Conservation (phyloP, 2,888 invertebrate species). For the Laspeyria flexula region DNA sequence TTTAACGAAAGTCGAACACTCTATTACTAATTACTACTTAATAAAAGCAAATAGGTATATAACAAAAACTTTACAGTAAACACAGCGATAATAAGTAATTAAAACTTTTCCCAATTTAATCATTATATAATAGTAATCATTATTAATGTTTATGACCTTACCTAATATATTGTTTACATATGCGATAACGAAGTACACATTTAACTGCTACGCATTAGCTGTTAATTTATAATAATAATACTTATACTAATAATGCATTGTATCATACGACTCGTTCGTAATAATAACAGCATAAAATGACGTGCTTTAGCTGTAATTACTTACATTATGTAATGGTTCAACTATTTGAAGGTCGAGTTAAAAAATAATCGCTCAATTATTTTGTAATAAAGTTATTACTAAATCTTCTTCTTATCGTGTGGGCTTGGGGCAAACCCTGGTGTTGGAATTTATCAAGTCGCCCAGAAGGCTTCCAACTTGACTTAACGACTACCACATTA, state of each 20-base stretch:
- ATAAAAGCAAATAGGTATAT: no score
- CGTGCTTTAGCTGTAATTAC: background rate
- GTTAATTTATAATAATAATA: conserved; percentile 15
- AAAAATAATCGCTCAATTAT: background rate
- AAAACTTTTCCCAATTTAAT: background rate
- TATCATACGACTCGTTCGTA: conserved; percentile 15
- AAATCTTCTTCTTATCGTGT: no score
- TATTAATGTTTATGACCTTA: no score
- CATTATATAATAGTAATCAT: background rate
- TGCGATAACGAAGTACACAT: conserved; percentile 15
- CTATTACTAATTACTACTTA: no score
- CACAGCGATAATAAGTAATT: no score
- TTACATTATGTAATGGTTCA: conserved; percentile 2
- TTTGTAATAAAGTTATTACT: background rate
- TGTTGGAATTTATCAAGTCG: no score
- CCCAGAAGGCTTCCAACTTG: no score
- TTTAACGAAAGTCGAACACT: no score
- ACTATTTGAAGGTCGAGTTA: background rate
- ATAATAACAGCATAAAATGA: conserved; percentile 10
- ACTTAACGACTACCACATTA: no score
- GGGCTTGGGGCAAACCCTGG: no score
- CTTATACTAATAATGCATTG: conserved; percentile 26
- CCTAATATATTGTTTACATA: conserved; percentile 1
- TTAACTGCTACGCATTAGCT: conserved; percentile 23
- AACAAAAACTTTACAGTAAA: no score